A percentile compares a stretch with the other conserved stretches of the same genome.
Conservation (phyloP, 2,888 invertebrate species). For the Horisme vitalbata region DNA sequence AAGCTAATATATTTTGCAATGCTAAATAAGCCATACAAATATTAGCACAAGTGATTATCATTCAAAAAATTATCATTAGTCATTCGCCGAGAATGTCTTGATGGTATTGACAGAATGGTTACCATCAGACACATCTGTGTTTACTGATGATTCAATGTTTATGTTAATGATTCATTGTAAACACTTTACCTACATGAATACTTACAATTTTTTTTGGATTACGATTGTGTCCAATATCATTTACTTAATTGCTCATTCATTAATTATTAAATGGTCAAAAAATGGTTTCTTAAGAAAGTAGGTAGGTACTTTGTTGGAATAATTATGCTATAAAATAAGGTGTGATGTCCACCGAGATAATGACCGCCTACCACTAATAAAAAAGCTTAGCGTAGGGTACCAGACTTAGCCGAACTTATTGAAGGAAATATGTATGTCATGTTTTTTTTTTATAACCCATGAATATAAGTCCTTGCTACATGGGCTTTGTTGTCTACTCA, state of each 20-base stretch:
- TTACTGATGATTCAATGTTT: conserved; percentile 51
- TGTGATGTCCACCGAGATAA: neutral
- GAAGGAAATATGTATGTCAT: too few species aligned
- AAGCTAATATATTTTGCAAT: neutral
- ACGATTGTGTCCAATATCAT: neutral
- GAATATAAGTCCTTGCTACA: too few species aligned
- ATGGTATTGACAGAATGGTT: conserved; percentile 39
- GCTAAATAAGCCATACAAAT: conserved; percentile 24
- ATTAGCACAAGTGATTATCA: conserved; percentile 43
- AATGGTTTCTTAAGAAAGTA: conserved; percentile 16
- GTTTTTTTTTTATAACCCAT: too few species aligned
- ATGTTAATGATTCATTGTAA: conserved; percentile 52
- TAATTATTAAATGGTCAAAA: conserved; percentile 41
- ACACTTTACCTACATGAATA: conserved; percentile 43
- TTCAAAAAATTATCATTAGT: conserved; percentile 38
- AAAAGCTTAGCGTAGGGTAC: too few species aligned
- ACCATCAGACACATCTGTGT: conserved; percentile 21
- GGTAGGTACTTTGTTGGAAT: neutral
- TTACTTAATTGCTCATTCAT: conserved; percentile 33
- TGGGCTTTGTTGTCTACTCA: too few species aligned
- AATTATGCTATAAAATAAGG: neutral
- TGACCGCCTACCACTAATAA: too few species aligned
- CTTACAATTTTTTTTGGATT: neutral
- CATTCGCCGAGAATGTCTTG: conserved; percentile 46
- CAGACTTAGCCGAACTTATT: too few species aligned